A percentile compares a stretch with the other conserved stretches of the same genome.
Evolutionary conservation across 2,888 invertebrate genomes (phyloP).

Genomic region (Zelleria hepariella): DNA sequence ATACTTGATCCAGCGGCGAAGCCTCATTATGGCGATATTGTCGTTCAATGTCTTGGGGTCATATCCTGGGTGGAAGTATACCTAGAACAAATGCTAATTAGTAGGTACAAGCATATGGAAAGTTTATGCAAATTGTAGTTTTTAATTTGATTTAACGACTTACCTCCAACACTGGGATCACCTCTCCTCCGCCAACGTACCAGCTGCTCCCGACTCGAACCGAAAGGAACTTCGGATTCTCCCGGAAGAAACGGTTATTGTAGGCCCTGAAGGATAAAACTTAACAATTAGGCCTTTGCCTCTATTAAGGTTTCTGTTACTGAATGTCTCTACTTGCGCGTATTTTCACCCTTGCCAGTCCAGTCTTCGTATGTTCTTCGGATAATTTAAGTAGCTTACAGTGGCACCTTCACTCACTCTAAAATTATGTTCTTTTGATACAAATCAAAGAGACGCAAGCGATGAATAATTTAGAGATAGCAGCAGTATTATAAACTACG

Average conservation of each 20-base stretch:
- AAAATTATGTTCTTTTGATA: neutral
- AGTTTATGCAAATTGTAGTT: neutral
- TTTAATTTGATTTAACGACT: neutral
- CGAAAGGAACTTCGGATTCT: conserved; percentile 51
- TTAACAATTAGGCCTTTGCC: neutral
- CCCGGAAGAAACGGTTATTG: conserved; percentile 54
- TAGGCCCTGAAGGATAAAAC: conserved; percentile 30
- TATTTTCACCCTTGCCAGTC: too few species aligned
- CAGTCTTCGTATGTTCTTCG: too few species aligned
- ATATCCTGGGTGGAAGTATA: conserved; percentile 46
- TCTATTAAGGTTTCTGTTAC: too few species aligned
- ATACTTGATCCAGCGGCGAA: conserved; percentile 27
- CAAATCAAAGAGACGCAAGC: too few species aligned
- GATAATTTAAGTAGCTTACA: too few species aligned
- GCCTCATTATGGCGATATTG: conserved; percentile 43
- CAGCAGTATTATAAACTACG: too few species aligned
- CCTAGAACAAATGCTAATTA: neutral
- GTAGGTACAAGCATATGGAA: too few species aligned
- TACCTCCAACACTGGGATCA: conserved; percentile 37
- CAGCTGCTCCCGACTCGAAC: conserved; percentile 46
- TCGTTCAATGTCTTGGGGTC: conserved; percentile 37
- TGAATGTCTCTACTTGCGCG: too few species aligned
- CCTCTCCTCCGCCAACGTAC: conserved; percentile 39
- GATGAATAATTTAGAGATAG: too few species aligned
- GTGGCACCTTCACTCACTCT: too few species aligned